Base-by-base conservation (phyloP, 2,797 vertebrate species). In the Alectoris magna region DNA sequence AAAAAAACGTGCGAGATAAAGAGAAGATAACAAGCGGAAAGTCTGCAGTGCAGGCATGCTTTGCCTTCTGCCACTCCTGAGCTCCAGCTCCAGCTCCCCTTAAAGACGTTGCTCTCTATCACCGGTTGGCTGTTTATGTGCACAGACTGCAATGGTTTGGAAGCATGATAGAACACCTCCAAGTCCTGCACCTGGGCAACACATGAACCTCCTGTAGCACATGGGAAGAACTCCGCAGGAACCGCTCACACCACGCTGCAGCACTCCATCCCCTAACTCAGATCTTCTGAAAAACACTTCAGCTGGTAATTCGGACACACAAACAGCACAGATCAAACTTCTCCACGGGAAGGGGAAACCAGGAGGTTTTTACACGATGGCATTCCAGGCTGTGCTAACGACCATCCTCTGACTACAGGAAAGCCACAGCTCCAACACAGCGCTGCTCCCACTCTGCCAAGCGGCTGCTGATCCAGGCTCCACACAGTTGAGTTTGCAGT, bases 221-320 rank as follows among this genome's bases (percentile, higher is more conserved):
- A 21, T 4, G 19, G 39, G 21, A 72, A 44, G 14, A 16, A 69
- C 23, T 44, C 39, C 16, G 36, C 23, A 39, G 36, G 34, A 53
- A 39, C 2, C 23, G 39, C 53, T 49, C 58, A 14, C 39, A 49
- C 18, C 21, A 10, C 0, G 0, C 24, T 24, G 23, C 39, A 58
- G 31, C 34, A 56, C 75, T 58, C 39, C 43, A 73, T 11, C 4
- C 44, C 31, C n/a, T n/a, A 63, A 64, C 31, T 66, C 44, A 78
- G 14, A 22, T 18, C 7, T 62, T 75, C 60, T 75, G 27, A 5
- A 19, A 49, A 68, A 16, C 7, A 38, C 41, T 9, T 6, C 7
- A 9, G n/a, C 17, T 38, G 27, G 11, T 22, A 75, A 62, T 27
- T 38, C 38, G 39, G 46, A 38, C 39, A 24, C 75, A 13, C 64